Conservation (phyloP, 2,797 vertebrate species). For the Poeciliopsis infans region DNA sequence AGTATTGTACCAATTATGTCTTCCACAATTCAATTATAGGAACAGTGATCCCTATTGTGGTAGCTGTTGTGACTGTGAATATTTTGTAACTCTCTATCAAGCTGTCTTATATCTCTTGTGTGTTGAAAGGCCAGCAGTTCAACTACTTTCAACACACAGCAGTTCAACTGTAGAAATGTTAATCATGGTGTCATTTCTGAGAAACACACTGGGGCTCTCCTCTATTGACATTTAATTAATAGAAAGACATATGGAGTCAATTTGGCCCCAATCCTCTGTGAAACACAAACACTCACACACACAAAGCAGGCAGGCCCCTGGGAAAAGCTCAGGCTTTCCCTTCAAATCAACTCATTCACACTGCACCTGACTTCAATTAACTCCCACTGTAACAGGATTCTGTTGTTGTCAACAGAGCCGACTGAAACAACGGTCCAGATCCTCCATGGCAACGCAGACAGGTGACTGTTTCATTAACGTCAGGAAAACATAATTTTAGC, state of each 20-base stretch:
- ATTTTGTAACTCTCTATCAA: conserved; percentile 19
- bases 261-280: conserved; percentile 85
- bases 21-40: conserved; percentile 44
- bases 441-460: neutral
- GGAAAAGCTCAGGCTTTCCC: conserved; percentile 55
- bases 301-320: conserved; percentile 17
- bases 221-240: conserved; percentile 93
- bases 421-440: neutral
- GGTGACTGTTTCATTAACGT: neutral
- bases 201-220: conserved; percentile 82
- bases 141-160: conserved; percentile 5
- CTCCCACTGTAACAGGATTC: conserved; percentile 20
- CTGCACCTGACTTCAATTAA: conserved; percentile 50
- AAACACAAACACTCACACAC: conserved; percentile 32
- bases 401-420: neutral
- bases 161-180: conserved; percentile 82
- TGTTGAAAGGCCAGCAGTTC: conserved; percentile 37
- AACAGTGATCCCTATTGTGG: neutral
- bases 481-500: neutral
- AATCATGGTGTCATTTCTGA: conserved; percentile 92
- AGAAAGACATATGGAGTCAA: conserved; percentile 98
- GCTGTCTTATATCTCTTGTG: conserved; percentile 37
- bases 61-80: conserved; percentile 20
- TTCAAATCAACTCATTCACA: conserved; percentile 56
- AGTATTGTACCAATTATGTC: neutral